Evolutionary conservation across 2,888 invertebrate species (phyloP), one percentile per base, ranked within the genome.

Genomic region (Cerceris ruficornis): DNA sequence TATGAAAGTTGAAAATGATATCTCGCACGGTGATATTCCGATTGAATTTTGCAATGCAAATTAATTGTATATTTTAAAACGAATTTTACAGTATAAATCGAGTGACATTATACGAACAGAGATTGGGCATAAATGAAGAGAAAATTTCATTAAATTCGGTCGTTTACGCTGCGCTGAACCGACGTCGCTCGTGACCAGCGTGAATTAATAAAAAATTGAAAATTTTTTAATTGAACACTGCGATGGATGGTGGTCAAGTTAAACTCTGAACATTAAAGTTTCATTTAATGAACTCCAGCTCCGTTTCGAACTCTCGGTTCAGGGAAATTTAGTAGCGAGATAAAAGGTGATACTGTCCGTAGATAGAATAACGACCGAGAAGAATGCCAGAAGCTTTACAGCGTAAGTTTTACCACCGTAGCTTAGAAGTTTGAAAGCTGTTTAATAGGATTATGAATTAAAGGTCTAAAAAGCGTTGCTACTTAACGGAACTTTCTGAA

Each of bases 391-490:
- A 49, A 71, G 69, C 61, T 50, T 68, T 41, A n/a, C 59, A 41
- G 66, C 77, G 74, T 75, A 81, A 71, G 73, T 75, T 80, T 75
- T 65, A 69, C 75, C 60, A 54, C 54, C 54, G 42, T 57, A 50
- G 62, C 67, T 80, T 74, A 52, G 70, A 66, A 75, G 68, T 80
- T 80, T 61, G 54, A 74, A 85, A 85, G 69, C 80, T 85, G 17
- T 54, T 69, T 84, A 85, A 84, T 77, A 74, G 74, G 60, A 83
- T 84, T 80, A 80, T 59, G 61, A 75, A 75, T 74, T 74, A 65
- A 73, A 69, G 57, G 60, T 80, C 28, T 58, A 65, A 59, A 59
- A 69, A 61, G 57, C 17, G 4, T 41, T 6, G n/a, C 17, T 70
- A 60, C 67, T 74, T 74, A 70, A 69, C 46, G 49, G 15, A 73